These are phyloP conservation scores for Chamaetylas fuelleborni DNA, from an alignment of 2,113 vertebrate genomes.

Conservation along the genomic window DNA sequence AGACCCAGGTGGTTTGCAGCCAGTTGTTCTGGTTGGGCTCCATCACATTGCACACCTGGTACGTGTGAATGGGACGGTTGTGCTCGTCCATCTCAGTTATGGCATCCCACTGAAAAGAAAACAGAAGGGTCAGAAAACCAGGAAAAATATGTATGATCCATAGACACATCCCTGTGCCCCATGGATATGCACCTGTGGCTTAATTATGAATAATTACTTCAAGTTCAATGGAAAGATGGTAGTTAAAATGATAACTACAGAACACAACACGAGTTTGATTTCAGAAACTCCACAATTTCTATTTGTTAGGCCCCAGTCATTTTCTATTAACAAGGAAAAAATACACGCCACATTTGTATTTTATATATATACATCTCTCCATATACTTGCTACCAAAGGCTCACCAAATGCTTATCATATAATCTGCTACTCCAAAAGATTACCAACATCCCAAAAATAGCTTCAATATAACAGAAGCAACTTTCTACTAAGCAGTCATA, in stretches of 20 bases:
- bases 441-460: background rate
- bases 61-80: slow-evolving; percentile 93
- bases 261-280: background rate
- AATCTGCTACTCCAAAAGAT: background rate
- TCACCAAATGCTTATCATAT: background rate
- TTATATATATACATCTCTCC: background rate
- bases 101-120: slow-evolving; percentile 87
- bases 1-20: slow-evolving; percentile 95
- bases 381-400: background rate
- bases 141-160: background rate
- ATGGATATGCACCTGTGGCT: accelerated
- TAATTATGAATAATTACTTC: background rate
- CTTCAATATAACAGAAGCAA: background rate
- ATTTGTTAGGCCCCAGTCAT: background rate
- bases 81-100: slow-evolving; percentile 98
- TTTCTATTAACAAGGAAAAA: background rate
- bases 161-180: accelerated
- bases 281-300: background rate
- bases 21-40: slow-evolving; percentile 97
- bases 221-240: background rate
- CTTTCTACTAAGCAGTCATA: background rate
- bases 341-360: background rate
- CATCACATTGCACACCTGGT: slow-evolving; percentile 97
- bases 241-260: background rate
- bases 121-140: background rate